Percentiles rank a stretch among this genome's conserved stretches.
Evolutionary conservation across 2,888 invertebrate species (phyloP).

Genomic region (Drosophila peninsularis): DNA sequence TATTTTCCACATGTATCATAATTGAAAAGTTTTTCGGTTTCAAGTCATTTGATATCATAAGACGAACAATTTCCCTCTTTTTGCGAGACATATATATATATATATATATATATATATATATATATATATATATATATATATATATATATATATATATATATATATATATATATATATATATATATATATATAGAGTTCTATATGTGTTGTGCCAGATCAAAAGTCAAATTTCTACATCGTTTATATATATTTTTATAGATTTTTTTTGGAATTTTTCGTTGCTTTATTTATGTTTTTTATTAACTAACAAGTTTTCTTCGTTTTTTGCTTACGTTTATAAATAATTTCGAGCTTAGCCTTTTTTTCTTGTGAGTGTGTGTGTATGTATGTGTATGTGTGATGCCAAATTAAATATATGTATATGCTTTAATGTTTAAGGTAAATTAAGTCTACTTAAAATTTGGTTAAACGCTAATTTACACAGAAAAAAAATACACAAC

Average conservation of each 20-base stretch:
- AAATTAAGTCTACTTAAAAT: slow-evolving; percentile 74
- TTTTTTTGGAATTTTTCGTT: slow-evolving; percentile 59
- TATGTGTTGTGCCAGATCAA: slow-evolving; percentile 52
- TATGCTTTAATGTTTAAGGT: slow-evolving; percentile 43
- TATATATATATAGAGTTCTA: slow-evolving; percentile 12
- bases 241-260: slow-evolving; percentile 7
- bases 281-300: slow-evolving; percentile 70
- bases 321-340: slow-evolving; percentile 66
- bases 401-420: slow-evolving; percentile 53
- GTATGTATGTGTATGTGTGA: slow-evolving; percentile 40
- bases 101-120: slow-evolving; percentile 3
- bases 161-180: slow-evolving; percentile 15
- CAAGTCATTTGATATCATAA: slow-evolving; percentile 66
- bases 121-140: slow-evolving; percentile 13
- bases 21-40: slow-evolving; percentile 45
- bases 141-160: slow-evolving; percentile 13
- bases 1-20: slow-evolving; percentile 25
- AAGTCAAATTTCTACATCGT: slow-evolving; percentile 51
- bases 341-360: slow-evolving; percentile 78
- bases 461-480: slow-evolving; percentile 77
- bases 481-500: slow-evolving; percentile 66
- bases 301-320: slow-evolving; percentile 68
- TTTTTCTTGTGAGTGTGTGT: slow-evolving; percentile 56
- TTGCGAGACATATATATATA: slow-evolving; percentile 43
- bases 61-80: slow-evolving; percentile 60